Percentiles rank a stretch among this genome's conserved stretches.
Evolutionary conservation across 2,113 vertebrate genomes (phyloP).

Genomic region (Dasyprocta punctata): DNA sequence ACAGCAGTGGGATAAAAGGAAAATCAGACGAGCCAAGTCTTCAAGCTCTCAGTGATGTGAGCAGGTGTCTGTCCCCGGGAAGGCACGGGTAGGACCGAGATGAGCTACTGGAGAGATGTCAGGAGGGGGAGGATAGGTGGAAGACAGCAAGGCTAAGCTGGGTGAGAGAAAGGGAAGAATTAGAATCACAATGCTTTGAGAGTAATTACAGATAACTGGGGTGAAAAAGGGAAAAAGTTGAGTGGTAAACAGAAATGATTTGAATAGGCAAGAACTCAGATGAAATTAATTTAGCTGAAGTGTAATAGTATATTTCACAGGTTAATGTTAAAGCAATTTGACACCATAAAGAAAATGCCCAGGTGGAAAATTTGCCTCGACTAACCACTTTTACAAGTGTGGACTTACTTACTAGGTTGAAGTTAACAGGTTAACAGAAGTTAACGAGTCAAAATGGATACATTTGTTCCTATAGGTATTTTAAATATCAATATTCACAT

Average conservation of each 20-base stretch:
- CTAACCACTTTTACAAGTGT: neutral
- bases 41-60: neutral
- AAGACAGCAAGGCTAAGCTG: neutral
- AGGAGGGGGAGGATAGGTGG: neutral
- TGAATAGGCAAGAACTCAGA: neutral
- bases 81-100: neutral
- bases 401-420: neutral
- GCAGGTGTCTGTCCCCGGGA: neutral
- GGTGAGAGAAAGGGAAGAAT: neutral
- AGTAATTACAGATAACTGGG: neutral
- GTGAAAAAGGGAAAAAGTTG: neutral
- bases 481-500: constrained; percentile 38
- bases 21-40: neutral
- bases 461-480: neutral
- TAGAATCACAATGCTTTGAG: neutral
- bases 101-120: neutral
- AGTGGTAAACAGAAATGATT: neutral
- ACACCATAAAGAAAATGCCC: neutral
- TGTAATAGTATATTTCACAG: neutral
- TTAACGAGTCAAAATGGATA: neutral
- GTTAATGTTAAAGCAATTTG: neutral
- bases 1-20: neutral
- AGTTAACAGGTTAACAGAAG: neutral
- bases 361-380: neutral
- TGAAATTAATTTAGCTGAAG: neutral